phyloP scores from a whole-genome alignment of 1,140 invertebrate species.

The Temnothorax curvispinosus region DNA sequence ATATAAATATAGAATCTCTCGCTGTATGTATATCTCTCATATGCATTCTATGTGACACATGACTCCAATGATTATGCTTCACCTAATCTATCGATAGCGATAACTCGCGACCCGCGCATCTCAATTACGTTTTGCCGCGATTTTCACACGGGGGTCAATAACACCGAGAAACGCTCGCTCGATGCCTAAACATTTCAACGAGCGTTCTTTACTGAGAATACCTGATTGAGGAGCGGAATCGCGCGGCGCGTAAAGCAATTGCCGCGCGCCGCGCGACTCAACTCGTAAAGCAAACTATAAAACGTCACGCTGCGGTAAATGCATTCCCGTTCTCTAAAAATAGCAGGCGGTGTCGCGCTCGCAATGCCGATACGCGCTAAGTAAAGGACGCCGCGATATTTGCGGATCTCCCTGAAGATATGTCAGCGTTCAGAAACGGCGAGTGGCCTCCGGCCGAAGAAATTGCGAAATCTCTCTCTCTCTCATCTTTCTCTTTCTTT shows the following conservation, averaged over 20 bases:
- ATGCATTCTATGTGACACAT: neutral
- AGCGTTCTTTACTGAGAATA: constrained; percentile 39
- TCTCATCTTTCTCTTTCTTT: constrained; percentile 2
- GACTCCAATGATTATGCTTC: constrained; percentile 36
- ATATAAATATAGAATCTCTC: neutral
- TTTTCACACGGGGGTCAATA: constrained; percentile 55
- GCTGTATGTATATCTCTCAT: neutral
- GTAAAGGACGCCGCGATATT: constrained; percentile 59
- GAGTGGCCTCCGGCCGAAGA: constrained; percentile 22
- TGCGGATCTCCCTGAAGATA: constrained; percentile 32
- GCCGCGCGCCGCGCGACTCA: neutral
- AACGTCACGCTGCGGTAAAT: constrained; percentile 32
- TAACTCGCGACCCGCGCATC: constrained; percentile 37
- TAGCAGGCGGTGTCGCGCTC: constrained; percentile 39
- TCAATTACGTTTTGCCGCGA: constrained; percentile 35
- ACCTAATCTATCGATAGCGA: constrained; percentile 27
- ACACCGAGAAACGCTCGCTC: constrained; percentile 4
- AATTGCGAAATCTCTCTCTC: constrained; percentile 51
- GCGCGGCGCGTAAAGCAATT: constrained; percentile 58
- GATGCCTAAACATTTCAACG: constrained; percentile 40
- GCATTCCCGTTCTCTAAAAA: constrained; percentile 68
- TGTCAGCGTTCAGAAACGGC: constrained; percentile 1
- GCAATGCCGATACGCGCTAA: constrained; percentile 36
- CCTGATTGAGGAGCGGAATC: constrained; percentile 23
- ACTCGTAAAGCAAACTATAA: constrained; percentile 58